phyloP scores from a whole-genome alignment of 2,797 vertebrate species.

The Coregonus ussuriensis region DNA sequence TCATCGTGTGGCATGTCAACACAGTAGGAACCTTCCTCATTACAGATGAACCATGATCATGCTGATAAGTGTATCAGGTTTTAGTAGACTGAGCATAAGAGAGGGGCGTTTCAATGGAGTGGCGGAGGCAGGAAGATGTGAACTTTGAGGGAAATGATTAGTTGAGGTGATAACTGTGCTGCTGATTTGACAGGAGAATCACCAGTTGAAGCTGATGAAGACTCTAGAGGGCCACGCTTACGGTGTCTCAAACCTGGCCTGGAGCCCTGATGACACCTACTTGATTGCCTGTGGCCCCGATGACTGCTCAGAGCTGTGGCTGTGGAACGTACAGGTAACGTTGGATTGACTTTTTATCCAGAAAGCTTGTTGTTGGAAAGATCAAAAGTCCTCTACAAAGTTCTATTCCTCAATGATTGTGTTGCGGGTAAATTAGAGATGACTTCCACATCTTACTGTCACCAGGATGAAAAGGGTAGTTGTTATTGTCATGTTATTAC shows the following conservation, averaged over 20 bases:
- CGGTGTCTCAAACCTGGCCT: slow-evolving; percentile 94
- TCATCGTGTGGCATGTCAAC: slow-evolving; percentile 97
- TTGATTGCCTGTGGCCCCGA: slow-evolving; percentile 96
- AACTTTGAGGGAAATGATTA: neutral
- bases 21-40: slow-evolving; percentile 74
- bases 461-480: neutral
- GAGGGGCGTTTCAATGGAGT: neutral
- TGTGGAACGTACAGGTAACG: slow-evolving; percentile 94
- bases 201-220: slow-evolving; percentile 91
- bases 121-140: neutral
- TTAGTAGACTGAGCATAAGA: neutral
- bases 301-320: slow-evolving; percentile 98
- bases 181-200: slow-evolving; percentile 82
- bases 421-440: neutral
- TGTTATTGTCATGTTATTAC: neutral
- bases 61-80: neutral
- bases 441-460: neutral
- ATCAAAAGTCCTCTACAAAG: neutral
- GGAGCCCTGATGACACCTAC: slow-evolving; percentile 95
- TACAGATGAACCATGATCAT: neutral
- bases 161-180: neutral
- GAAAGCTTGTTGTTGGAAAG: neutral
- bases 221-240: slow-evolving; percentile 96
- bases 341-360: neutral
- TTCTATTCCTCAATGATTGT: neutral